A percentile compares a stretch with the other conserved stretches of the same genome.
These are phyloP conservation scores for Fragum whitleyi DNA, from an alignment of 2,888 invertebrate species.

Conservation along the genomic window DNA sequence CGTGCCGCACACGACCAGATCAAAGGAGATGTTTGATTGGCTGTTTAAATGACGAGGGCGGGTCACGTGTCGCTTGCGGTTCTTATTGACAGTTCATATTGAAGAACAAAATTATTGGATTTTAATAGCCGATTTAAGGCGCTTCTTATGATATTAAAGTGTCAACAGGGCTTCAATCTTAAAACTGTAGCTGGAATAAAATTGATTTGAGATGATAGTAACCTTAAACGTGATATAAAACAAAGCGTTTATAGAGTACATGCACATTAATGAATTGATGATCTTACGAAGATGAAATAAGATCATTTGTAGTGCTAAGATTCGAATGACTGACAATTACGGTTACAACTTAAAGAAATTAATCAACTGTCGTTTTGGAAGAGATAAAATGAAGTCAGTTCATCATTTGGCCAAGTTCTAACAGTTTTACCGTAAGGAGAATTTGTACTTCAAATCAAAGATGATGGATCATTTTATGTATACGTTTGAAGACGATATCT, in stretches of 20 bases:
- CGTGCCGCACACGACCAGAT: constrained; percentile 64
- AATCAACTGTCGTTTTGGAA: too few species aligned
- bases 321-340: neutral
- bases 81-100: constrained; percentile 39
- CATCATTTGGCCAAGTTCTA: too few species aligned
- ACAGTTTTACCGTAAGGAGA: too few species aligned
- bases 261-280: constrained; percentile 2
- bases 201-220: neutral
- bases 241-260: neutral
- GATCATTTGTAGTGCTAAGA: neutral
- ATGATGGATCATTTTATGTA: constrained; percentile 75
- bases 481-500: constrained; percentile 76
- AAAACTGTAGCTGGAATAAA: constrained; percentile 23
- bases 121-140: constrained; percentile 20
- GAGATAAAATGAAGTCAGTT: too few species aligned
- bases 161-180: constrained; percentile 28
- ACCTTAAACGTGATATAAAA: neutral
- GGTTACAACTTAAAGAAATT: neutral
- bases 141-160: constrained; percentile 25
- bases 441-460: too few species aligned
- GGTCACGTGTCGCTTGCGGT: constrained; percentile 26
- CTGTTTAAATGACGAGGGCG: constrained; percentile 32
- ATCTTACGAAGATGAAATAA: neutral
- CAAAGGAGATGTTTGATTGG: constrained; percentile 63
- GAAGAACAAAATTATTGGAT: constrained; percentile 28